Base-by-base conservation (phyloP, 1,140 invertebrate genomes). In the Pomacea maculata region DNA sequence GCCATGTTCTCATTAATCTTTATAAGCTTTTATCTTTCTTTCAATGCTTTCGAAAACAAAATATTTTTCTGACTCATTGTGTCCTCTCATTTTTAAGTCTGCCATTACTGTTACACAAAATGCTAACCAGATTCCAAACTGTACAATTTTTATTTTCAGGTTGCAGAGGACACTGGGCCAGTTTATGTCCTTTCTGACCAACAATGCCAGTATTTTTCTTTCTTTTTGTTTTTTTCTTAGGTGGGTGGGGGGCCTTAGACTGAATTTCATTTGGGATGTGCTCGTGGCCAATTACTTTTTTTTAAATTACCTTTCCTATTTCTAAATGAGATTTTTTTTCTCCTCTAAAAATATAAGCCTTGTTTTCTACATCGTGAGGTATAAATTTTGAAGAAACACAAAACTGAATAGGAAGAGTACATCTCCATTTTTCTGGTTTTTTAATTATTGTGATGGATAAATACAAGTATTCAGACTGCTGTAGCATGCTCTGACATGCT, bases 81-180 rank as follows among this genome's bases (percentile, higher is more conserved):
- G 17, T 70, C 21, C 55, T 54, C n/a, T 9, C n/a, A 72, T 8
- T n/a, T 25, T 45, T 45, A 45, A 45, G 34, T 45, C 34, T 45
- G 34, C 34, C 6, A 45, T 45, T 45, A 45, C 34, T 45, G 34
- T 45, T 45, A 45, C 34, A 45, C 34, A 45, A 45, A 45, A 45
- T 45, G 34, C 34, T 45, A 45, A 45, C 34, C 34, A 45, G 34
- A 45, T 45, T 6, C 2, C 6, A 45, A 45, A 45, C 34, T 45
- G 34, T 4, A 67, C 54, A 55, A 77, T 9, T 61, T 67, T 84
- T 19, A 65, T 78, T 84, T 83, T 55, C 80, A 86, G 85, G 85
- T 64, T 75, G 63, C 55, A 81, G 83, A 75, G 86, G 85, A 73
- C 85, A 87, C 80, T 86, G 83, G 86, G 84, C 84, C 25, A 84